phyloP scores from a whole-genome alignment of 2,888 invertebrate genomes.

The Agrotis puta region DNA sequence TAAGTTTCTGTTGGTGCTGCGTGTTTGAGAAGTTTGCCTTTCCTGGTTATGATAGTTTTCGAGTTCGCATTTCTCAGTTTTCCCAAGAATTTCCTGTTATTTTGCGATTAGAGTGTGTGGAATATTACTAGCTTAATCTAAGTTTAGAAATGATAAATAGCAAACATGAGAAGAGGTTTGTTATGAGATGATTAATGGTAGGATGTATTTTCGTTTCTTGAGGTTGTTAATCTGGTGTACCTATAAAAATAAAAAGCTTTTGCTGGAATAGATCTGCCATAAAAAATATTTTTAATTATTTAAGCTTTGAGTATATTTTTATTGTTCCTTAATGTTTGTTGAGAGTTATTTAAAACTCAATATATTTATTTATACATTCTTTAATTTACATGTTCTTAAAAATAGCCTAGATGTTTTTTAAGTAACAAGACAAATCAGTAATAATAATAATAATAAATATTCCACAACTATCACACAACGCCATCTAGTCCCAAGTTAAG shows the following conservation, averaged over 20 bases:
- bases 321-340: neutral
- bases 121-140: neutral
- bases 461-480: no score
- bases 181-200: no score
- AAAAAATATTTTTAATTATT: neutral
- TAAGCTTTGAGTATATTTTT: neutral
- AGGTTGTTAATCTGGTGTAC: neutral
- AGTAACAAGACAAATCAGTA: slow-evolving; percentile 29
- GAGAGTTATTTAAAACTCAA: slow-evolving; percentile 16
- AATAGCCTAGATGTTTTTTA: neutral
- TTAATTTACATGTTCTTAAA: neutral
- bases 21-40: slow-evolving; percentile 35
- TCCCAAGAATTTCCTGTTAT: neutral
- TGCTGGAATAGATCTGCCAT: neutral
- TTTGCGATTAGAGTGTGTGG: slow-evolving; percentile 8
- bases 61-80: slow-evolving; percentile 18
- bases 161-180: no score
- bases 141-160: no score
- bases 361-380: no score
- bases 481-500: no score
- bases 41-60: slow-evolving; percentile 47
- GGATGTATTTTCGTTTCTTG: neutral
- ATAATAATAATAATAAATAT: no score
- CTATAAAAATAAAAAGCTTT: neutral
- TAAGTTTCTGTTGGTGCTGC: slow-evolving; percentile 51